Evolutionary conservation across 2,888 invertebrate species (phyloP), one percentile per base, ranked within the genome.

Genomic region (Athalia rosae): DNA sequence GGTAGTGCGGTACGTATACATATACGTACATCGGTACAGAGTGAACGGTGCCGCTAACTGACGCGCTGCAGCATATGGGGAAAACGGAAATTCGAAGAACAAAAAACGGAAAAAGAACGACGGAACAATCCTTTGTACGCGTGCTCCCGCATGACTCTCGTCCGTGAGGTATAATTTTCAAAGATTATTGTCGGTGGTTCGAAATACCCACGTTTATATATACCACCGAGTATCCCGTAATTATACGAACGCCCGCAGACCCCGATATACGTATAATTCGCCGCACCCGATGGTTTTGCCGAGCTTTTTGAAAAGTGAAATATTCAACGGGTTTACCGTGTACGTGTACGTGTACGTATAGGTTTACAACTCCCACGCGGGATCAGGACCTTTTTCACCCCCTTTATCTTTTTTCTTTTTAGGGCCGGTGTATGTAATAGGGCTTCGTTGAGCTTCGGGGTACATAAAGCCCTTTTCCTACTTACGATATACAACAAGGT

Each of bases 281-380:
- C 2, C 28, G 58, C 0, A n/a, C n/a, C 58, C 58, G 9, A 11
- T 4, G 58, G 8, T 58, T 58, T 11, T 13, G 58, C 11, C 4
- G 58, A 58, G n/a, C n/a, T 58, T 58, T 13, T 47, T n/a, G 5
- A 47, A 13, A 50, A 50, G 28, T 50, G 53, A 67, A 67, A 67
- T 67, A 67, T 67, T 67, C 28, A 67, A 67, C 67, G 67, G 67
- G 28, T 45, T 67, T 28, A 28, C 28, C 28, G 28, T 28, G n/a
- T n/a, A n/a, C n/a, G n/a, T n/a, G n/a, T n/a, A n/a, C n/a, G n/a
- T n/a, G n/a, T n/a, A n/a, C n/a, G n/a, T n/a, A 28, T 28, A 28
- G 28, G 67, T 67, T 67, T 67, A 67, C 9, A 67, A 45, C 53
- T 15, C 67, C 50, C 48, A 67, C 50, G 53, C 64, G 13, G 4